phyloP scores from a whole-genome alignment of 2,113 vertebrate genomes.

The Mobula birostris region DNA sequence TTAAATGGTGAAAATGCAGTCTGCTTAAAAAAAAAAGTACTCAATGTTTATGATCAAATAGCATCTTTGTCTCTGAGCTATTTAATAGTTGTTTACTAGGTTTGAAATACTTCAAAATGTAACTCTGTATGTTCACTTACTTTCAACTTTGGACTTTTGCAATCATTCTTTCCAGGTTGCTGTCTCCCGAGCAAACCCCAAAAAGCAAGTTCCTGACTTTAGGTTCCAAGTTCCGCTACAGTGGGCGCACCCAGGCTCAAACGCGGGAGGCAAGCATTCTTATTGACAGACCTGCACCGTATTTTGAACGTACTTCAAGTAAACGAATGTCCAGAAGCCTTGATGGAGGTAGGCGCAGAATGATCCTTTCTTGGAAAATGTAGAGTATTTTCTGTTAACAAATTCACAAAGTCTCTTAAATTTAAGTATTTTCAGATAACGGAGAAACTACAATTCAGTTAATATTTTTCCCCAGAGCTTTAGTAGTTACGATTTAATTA shows the following conservation, averaged over 20 bases:
- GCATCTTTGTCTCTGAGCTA: neutral
- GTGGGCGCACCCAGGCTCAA: slow-evolving; percentile 75
- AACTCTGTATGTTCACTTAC: neutral
- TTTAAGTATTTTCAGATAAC: neutral
- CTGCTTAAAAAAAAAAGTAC: no score
- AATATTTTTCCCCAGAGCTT: neutral
- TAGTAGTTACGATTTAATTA: neutral
- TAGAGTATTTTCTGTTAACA: neutral
- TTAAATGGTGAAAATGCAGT: neutral
- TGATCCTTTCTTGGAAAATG: neutral
- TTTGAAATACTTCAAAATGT: neutral
- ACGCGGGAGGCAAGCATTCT: slow-evolving; percentile 71
- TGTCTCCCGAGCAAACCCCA: slow-evolving; percentile 71
- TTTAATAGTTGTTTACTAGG: neutral
- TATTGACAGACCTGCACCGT: slow-evolving; percentile 70
- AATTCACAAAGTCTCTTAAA: neutral
- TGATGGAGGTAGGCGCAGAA: slow-evolving; percentile 62
- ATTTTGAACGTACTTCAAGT: slow-evolving; percentile 70
- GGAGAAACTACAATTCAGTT: neutral
- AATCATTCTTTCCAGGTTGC: slow-evolving; percentile 52
- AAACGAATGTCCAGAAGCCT: slow-evolving; percentile 72
- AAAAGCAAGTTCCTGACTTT: slow-evolving; percentile 74
- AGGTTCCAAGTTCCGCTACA: slow-evolving; percentile 82
- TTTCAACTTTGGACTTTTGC: slow-evolving; percentile 35
- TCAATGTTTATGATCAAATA: neutral